Evolutionary conservation across 1,140 invertebrate species (phyloP).

Genomic region (Cyclina sinensis): DNA sequence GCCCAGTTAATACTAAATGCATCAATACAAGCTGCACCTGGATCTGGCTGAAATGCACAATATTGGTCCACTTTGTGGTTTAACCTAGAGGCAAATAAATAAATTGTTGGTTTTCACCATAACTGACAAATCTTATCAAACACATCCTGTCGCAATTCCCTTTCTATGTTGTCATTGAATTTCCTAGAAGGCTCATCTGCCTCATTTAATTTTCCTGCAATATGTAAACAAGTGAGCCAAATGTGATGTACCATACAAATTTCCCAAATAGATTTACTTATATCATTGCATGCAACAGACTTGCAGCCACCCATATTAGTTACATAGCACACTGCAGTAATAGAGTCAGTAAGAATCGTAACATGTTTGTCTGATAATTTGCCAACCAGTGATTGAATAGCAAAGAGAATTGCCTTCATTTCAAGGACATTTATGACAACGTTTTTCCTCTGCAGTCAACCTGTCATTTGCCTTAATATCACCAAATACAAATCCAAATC

Average conservation of each 20-base stretch:
- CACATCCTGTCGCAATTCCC: background rate
- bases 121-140: background rate
- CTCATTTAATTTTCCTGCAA: slow-evolving; percentile 20
- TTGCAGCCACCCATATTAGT: background rate
- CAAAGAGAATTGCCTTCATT: background rate
- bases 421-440: too few relatives aligned
- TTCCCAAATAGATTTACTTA: too few relatives aligned
- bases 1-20: slow-evolving; percentile 31
- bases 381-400: background rate
- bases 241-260: too few relatives aligned
- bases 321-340: background rate
- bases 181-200: slow-evolving; percentile 25
- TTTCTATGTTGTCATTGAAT: slow-evolving; percentile 38
- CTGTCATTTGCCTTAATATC: too few relatives aligned
- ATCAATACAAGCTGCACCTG: background rate
- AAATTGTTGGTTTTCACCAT: background rate
- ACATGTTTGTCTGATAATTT: background rate
- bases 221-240: background rate
- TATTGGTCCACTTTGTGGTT: background rate
- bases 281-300: background rate
- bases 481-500: too few relatives aligned
- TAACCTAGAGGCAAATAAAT: slow-evolving; percentile 37
- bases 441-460: too few relatives aligned
- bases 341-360: background rate
- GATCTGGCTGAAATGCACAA: slow-evolving; percentile 36